These are phyloP conservation scores for Athalia rosae DNA, from an alignment of 2,888 invertebrate species.

Conservation along the genomic window DNA sequence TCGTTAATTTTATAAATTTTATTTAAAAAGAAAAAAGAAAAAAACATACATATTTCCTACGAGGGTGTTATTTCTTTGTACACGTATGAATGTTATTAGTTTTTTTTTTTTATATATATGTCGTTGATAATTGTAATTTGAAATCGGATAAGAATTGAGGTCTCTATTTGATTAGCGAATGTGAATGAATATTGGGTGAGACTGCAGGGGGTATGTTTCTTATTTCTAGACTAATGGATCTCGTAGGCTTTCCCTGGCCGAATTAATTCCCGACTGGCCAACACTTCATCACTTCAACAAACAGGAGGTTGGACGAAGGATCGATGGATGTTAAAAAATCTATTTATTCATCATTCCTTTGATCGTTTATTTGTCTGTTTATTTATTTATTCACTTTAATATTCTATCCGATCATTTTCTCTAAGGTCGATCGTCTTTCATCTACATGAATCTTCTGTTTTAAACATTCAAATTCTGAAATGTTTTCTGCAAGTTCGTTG, in stretches of 20 bases:
- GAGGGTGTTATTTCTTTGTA: too few species aligned
- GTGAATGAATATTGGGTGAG: conserved; percentile 43
- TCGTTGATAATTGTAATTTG: too few species aligned
- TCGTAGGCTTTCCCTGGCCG: conserved; percentile 92
- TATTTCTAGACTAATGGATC: conserved; percentile 74
- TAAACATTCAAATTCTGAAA: too few species aligned
- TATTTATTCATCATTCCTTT: conserved; percentile 19
- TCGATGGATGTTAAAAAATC: conserved; percentile 23
- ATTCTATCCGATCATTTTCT: too few species aligned
- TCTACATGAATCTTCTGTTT: too few species aligned
- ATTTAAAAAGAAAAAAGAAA: too few species aligned
- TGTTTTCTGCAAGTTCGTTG: too few species aligned
- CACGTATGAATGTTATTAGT: too few species aligned
- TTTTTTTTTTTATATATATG: too few species aligned
- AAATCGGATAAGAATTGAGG: conserved; percentile 45
- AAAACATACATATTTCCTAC: too few species aligned
- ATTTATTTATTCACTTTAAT: conserved; percentile 10
- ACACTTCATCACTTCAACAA: conserved; percentile 88
- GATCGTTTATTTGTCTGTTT: conserved; percentile 6
- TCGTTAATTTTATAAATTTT: too few species aligned
- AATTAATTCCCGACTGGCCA: conserved; percentile 98
- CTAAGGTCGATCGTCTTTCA: too few species aligned
- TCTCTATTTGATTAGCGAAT: not conserved
- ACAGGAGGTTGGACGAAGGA: conserved; percentile 86
- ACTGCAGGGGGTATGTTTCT: conserved; percentile 54